Percentiles rank a stretch among this genome's conserved stretches.
phyloP scores from a whole-genome alignment of 92 coral and sea anemone species.

The Phenganax subtilis region DNA sequence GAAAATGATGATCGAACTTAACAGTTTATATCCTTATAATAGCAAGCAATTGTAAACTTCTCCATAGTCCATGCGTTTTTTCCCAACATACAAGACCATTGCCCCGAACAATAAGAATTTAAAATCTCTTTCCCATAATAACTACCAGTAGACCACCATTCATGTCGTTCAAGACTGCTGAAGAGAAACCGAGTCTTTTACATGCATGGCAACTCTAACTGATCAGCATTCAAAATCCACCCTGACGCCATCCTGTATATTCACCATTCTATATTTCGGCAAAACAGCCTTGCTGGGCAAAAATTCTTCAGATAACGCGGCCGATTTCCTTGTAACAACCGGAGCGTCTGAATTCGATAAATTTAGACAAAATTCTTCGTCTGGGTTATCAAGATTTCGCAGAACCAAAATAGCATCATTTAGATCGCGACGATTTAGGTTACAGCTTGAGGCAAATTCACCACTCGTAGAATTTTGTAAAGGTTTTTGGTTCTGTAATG shows the following conservation, averaged over 20 bases:
- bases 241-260: not conserved
- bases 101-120: no score
- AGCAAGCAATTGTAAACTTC: no score
- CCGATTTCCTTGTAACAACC: constrained; percentile 3
- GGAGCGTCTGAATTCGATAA: constrained; percentile 13
- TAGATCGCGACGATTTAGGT: not conserved
- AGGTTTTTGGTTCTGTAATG: not conserved
- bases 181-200: no score
- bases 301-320: not conserved
- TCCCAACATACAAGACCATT: no score
- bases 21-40: no score
- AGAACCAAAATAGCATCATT: constrained; percentile 16
- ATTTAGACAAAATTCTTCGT: constrained; percentile 17
- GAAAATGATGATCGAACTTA: no score
- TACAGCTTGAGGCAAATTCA: not conserved
- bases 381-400: not conserved
- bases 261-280: not conserved
- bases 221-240: not conserved
- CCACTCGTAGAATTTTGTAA: not conserved
- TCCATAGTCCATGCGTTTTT: no score
- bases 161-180: no score
- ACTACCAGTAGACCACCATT: no score
- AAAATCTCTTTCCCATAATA: no score
- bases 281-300: not conserved
- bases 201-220: no score